Conservation (phyloP, 2,113 vertebrate genomes). For the Anhinga rufa region DNA sequence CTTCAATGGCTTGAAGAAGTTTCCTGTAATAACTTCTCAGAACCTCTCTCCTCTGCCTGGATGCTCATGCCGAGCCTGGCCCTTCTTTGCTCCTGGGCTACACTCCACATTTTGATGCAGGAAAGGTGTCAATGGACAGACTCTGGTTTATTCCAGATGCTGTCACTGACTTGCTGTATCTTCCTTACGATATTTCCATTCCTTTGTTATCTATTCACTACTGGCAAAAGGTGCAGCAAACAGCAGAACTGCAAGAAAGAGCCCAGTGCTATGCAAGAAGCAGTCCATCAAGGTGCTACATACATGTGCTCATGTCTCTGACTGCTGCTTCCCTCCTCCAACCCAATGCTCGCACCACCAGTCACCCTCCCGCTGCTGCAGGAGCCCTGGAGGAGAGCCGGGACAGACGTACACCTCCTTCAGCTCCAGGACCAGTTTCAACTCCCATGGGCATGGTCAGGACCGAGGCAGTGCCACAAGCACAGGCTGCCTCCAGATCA, state of each 20-base stretch:
- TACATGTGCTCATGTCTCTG: rapidly evolving
- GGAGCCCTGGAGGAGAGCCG: not conserved
- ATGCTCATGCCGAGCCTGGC: not conserved
- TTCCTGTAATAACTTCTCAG: not conserved
- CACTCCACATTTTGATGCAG: not conserved
- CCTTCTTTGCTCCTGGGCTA: not conserved
- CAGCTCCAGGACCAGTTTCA: not conserved
- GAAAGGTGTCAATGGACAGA: not conserved
- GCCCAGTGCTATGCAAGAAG: not conserved
- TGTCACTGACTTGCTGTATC: not conserved
- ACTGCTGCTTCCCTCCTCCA: not conserved
- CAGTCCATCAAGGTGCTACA: not conserved
- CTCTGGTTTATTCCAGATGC: not conserved
- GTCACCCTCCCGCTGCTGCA: not conserved
- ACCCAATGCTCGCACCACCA: not conserved
- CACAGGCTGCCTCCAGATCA: not conserved
- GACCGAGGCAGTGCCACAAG: not conserved
- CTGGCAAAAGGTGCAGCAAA: not conserved
- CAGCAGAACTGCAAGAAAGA: not conserved
- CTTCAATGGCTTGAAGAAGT: not conserved
- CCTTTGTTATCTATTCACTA: not conserved
- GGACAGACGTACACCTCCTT: not conserved
- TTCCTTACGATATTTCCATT: not conserved
- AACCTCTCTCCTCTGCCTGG: not conserved
- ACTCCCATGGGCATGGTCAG: not conserved